Evolutionary conservation across 2,888 invertebrate species (phyloP).

Genomic region (Idaea straminata): DNA sequence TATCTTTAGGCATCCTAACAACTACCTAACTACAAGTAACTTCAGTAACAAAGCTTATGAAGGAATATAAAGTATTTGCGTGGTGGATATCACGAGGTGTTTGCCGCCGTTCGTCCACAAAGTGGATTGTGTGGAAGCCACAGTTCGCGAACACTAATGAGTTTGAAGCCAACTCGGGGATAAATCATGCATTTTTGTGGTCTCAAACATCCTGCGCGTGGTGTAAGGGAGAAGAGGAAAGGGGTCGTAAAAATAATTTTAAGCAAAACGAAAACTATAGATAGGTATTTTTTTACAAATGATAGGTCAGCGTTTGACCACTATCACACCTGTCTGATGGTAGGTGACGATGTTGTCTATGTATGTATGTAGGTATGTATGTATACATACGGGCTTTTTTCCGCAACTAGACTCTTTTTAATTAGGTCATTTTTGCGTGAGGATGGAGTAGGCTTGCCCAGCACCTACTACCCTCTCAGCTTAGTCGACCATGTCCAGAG

Average conservation of each 20-base stretch:
- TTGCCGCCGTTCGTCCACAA: conserved; percentile 19
- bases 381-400: too few relatives aligned
- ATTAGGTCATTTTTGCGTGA: too few relatives aligned
- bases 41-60: background rate
- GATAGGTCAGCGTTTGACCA: too few relatives aligned
- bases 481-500: too few relatives aligned
- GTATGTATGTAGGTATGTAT: too few relatives aligned
- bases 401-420: too few relatives aligned
- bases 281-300: too few relatives aligned
- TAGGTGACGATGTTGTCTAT: too few relatives aligned
- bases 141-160: conserved; percentile 57
- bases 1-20: background rate
- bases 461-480: too few relatives aligned
- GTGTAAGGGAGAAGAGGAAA: conserved; percentile 26
- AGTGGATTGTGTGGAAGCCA: conserved; percentile 51
- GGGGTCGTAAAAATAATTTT: background rate
- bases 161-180: conserved; percentile 56
- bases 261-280: background rate
- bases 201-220: conserved; percentile 38
- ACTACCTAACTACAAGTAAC: background rate
- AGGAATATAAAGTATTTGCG: background rate
- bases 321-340: too few relatives aligned
- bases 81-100: background rate
- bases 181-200: conserved; percentile 65
- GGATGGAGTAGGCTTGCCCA: too few relatives aligned